phyloP scores from a whole-genome alignment of 1,140 invertebrate genomes.

The Cotesia typhae region DNA sequence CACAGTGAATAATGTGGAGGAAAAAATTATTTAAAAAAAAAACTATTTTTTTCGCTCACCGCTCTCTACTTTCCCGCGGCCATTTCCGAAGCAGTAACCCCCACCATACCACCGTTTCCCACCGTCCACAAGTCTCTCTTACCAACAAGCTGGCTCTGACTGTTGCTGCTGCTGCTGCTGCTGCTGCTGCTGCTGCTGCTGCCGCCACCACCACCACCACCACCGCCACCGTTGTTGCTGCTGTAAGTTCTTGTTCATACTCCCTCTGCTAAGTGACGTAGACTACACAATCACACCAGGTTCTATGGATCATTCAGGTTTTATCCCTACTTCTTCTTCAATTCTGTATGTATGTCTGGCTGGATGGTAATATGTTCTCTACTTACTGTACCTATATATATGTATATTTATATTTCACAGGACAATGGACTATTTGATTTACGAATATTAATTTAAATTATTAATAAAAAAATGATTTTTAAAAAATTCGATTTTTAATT shows the following conservation, averaged over 20 bases:
- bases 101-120: conserved; percentile 40
- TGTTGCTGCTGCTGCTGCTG: conserved; percentile 35
- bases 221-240: conserved; percentile 26
- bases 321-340: conserved; percentile 51
- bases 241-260: neutral
- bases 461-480: no score
- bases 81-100: conserved; percentile 56
- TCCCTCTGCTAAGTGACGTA: conserved; percentile 7
- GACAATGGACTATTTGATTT: no score
- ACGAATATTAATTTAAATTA: no score
- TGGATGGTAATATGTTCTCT: neutral
- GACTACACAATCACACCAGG: conserved; percentile 9
- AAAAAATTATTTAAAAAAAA: conserved; percentile 28
- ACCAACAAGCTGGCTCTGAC: neutral
- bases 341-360: neutral
- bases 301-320: conserved; percentile 63
- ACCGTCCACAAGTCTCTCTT: conserved; percentile 26
- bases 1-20: neutral
- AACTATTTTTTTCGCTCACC: conserved; percentile 34
- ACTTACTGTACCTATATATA: neutral
- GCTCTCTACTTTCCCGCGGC: conserved; percentile 64
- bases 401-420: no score
- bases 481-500: no score
- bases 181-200: conserved; percentile 34
- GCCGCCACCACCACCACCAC: conserved; percentile 33